Conservation (phyloP, 2,113 vertebrate genomes). For the Dasyprocta punctata region DNA sequence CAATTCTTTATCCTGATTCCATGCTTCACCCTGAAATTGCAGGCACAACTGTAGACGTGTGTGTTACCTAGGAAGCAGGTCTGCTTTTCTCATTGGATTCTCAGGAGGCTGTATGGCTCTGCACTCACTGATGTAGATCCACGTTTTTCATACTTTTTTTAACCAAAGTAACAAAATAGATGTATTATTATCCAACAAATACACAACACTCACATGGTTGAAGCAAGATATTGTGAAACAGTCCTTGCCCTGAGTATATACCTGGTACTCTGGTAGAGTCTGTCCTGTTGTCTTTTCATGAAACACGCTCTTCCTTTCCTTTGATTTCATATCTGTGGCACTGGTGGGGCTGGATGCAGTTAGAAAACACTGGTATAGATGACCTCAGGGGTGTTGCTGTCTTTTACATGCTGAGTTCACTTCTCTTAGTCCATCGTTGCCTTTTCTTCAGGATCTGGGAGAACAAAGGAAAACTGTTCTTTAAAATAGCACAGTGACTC, state of each 20-base stretch:
- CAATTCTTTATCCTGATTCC: not conserved
- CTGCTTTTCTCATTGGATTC: not conserved
- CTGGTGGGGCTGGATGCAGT: not conserved
- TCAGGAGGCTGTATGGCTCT: not conserved
- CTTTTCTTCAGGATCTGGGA: conserved; percentile 20
- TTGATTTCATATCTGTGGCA: not conserved
- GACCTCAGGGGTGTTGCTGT: not conserved
- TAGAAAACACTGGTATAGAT: not conserved
- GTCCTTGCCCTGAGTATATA: not conserved
- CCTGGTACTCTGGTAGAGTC: not conserved
- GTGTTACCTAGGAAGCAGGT: not conserved
- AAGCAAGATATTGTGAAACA: not conserved
- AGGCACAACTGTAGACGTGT: not conserved
- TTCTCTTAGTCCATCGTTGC: not conserved
- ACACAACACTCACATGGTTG: not conserved
- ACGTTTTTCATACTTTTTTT: conserved; percentile 8
- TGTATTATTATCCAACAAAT: not conserved
- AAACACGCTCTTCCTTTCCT: not conserved
- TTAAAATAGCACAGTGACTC: not conserved
- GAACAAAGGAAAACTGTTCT: conserved; percentile 25
- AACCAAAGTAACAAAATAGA: not conserved
- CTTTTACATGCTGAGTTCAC: not conserved
- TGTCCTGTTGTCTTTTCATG: not conserved
- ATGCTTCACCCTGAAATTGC: not conserved
- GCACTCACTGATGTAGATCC: not conserved